phyloP scores from a whole-genome alignment of 35 echinoderm and acorn worm species.

The Apostichopus californicus region DNA sequence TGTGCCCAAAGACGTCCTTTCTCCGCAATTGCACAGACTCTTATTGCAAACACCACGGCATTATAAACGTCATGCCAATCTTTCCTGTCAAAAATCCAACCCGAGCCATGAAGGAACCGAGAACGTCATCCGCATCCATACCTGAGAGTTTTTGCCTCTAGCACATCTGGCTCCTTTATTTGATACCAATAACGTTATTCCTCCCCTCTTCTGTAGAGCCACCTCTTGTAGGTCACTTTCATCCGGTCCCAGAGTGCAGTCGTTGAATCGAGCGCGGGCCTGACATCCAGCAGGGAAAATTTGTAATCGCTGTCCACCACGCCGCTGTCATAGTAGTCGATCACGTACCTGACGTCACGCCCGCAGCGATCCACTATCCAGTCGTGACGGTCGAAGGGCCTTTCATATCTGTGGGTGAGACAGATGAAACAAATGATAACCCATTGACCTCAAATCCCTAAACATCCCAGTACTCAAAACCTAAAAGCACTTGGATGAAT shows the following conservation, averaged over 20 bases:
- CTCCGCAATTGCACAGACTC: no score
- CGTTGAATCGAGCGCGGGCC: conserved; percentile 90
- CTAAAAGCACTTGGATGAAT: no score
- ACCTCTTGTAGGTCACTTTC: conserved; percentile 94
- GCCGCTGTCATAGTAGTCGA: conserved; percentile 98
- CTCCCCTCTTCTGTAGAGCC: conserved; percentile 63
- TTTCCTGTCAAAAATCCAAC: no score
- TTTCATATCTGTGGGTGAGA: conserved; percentile 68
- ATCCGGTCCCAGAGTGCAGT: conserved; percentile 93
- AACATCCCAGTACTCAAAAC: no score
- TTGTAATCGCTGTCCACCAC: conserved; percentile 74
- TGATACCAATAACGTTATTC: conserved; percentile 7
- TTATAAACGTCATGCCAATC: no score
- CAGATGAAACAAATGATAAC: background rate
- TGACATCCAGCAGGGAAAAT: conserved; percentile 91
- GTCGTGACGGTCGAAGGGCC: conserved; percentile 94
- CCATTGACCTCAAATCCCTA: no score
- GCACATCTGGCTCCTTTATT: background rate
- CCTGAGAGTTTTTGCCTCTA: background rate
- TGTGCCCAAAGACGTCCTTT: no score
- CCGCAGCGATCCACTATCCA: conserved; percentile 96
- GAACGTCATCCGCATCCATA: background rate
- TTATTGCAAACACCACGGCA: no score
- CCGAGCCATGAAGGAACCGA: no score
- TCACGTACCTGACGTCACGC: conserved; percentile 89